Evolutionary conservation across 1,140 invertebrate species (phyloP), one percentile per base, ranked within the genome.

Genomic region (Chymomyza costata): DNA sequence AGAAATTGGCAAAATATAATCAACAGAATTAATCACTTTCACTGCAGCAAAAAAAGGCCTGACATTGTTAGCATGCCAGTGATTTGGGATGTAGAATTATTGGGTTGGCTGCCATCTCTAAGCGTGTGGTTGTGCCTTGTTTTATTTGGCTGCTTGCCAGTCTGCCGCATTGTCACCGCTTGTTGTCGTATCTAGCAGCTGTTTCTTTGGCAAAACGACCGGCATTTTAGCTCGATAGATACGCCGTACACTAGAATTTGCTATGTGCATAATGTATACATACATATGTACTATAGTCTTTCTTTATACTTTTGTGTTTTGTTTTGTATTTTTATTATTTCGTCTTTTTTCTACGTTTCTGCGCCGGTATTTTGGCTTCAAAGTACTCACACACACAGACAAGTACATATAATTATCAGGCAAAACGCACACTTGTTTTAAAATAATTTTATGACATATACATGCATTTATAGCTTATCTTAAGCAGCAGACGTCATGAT

Each of bases 41-140:
- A 65, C 64, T 40, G 48, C 35, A 28, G 44, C 43, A 17, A 8
- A n/a, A n/a, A n/a, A n/a, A n/a, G n/a, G n/a, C 45, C 30, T 78
- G 71, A 54, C 71, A 76, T 76, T 78, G 71, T 40, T 71, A 8
- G 35, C 39, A 51, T 76, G 62, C 71, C 70, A 49, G 39, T 46
- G 41, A 45, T 43, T 30, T 25, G 56, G 35, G 48, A 15, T 37
- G 57, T 19, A 19, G 28, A 39, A 7, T 16, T 17, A 34, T 28
- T n/a, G 44, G n/a, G 15, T 45, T 50, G 55, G 43, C n/a, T n/a
- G n/a, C n/a, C n/a, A n/a, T n/a, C n/a, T n/a, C n/a, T 51, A 54
- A 28, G 58, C 40, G 52, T 39, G 49, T 19, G 32, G 38, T n/a
- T n/a, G n/a, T n/a, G n/a, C n/a, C n/a, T n/a, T n/a, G n/a, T n/a